These are phyloP conservation scores for Polyergus mexicanus DNA, from an alignment of 1,140 invertebrate species.

Conservation along the genomic window DNA sequence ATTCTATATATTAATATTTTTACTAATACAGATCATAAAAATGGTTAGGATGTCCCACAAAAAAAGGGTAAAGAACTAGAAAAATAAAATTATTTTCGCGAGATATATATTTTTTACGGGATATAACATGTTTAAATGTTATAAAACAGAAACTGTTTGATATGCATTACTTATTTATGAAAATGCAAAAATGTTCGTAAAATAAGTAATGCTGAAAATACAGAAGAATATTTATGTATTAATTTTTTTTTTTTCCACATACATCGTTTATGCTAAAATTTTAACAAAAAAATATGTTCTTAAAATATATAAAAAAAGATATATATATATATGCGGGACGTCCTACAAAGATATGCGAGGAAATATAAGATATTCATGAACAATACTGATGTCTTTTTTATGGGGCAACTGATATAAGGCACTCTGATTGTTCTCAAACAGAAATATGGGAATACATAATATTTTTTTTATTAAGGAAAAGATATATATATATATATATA, in stretches of 20 bases:
- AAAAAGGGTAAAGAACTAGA: not conserved
- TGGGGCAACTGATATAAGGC: conserved; percentile 23
- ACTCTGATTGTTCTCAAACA: conserved; percentile 32
- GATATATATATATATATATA: not conserved
- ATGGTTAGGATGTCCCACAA: conserved; percentile 37
- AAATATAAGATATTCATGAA: conserved; percentile 54
- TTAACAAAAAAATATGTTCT: conserved; percentile 36
- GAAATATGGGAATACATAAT: conserved; percentile 33
- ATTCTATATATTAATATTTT: conserved; percentile 45
- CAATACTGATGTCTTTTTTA: conserved; percentile 46
- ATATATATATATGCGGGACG: conserved; percentile 38
- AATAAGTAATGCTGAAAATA: conserved; percentile 6
- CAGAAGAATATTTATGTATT: not conserved
- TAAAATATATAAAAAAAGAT: conserved; percentile 27
- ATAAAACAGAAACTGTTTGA: conserved; percentile 27
- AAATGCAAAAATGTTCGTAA: conserved; percentile 13
- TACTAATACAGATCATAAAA: conserved; percentile 41
- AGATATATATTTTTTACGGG: conserved; percentile 29
- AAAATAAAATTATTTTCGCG: conserved; percentile 24
- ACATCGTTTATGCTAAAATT: not conserved
- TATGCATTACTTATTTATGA: conserved; percentile 35
- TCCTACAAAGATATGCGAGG: conserved; percentile 34
- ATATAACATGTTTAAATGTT: conserved; percentile 29
- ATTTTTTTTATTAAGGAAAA: conserved; percentile 60
- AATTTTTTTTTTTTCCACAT: not conserved